phyloP scores from a whole-genome alignment of 2,113 vertebrate species.

The Spilogale gracilis region DNA sequence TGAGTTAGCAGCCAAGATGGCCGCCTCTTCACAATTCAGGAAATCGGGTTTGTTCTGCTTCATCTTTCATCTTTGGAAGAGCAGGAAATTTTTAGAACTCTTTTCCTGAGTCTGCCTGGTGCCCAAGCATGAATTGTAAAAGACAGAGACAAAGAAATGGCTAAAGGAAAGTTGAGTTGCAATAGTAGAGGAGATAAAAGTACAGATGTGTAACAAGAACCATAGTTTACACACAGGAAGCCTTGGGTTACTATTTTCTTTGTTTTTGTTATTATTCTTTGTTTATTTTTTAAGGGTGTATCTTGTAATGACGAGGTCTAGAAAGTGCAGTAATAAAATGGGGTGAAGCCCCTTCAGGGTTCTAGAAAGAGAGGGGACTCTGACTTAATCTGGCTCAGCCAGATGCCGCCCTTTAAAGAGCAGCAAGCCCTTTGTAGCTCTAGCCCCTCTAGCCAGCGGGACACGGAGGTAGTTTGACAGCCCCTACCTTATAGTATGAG shows the following conservation, averaged over 20 bases:
- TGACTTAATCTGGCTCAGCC: neutral
- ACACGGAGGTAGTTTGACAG: accelerated
- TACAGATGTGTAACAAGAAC: neutral
- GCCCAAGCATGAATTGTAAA: neutral
- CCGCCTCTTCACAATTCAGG: neutral
- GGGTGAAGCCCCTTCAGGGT: neutral
- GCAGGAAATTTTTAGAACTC: neutral
- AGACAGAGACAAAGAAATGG: neutral
- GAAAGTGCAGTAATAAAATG: neutral
- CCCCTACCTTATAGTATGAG: neutral
- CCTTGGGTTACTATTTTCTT: neutral
- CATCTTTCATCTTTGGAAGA: neutral
- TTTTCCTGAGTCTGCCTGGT: neutral
- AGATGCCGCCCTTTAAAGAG: too few relatives aligned
- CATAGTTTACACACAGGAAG: neutral
- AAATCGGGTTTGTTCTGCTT: neutral
- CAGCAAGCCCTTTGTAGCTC: too few relatives aligned
- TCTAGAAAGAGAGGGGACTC: neutral
- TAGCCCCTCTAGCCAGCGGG: neutral
- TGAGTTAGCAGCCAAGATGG: neutral
- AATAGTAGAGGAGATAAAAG: neutral
- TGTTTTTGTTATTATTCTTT: neutral
- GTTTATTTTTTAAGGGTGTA: neutral
- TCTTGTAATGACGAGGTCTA: neutral
- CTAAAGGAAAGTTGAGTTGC: neutral